phyloP scores from a whole-genome alignment of 2,797 vertebrate genomes.

The Pseudotriccus pelzelni region DNA sequence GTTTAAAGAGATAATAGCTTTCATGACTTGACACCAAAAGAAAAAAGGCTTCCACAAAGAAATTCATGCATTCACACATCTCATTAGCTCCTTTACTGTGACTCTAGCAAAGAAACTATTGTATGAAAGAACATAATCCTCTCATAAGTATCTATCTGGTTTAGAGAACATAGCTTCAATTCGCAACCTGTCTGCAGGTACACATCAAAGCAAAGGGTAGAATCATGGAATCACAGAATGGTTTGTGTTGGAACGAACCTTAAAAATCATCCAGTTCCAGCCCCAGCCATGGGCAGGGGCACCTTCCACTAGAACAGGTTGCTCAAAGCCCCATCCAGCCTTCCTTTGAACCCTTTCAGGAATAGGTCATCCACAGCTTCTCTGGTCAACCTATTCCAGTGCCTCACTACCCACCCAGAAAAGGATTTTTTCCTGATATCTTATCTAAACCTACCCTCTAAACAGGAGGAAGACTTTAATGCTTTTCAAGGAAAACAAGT shows the following conservation, averaged over 20 bases:
- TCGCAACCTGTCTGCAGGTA: neutral
- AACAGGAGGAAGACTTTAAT: neutral
- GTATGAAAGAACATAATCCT: neutral
- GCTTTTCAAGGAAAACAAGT: neutral
- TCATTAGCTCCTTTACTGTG: neutral
- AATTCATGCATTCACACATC: neutral
- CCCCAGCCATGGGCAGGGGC: too few species aligned
- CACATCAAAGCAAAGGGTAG: neutral
- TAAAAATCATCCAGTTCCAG: neutral
- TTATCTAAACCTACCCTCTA: neutral
- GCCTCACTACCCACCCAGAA: neutral
- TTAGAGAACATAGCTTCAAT: neutral
- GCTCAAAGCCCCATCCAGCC: neutral
- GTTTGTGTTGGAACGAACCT: neutral
- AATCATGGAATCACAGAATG: neutral
- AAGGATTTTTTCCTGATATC: neutral
- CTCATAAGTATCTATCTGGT: neutral
- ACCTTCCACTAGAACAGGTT: neutral
- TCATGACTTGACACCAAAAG: neutral
- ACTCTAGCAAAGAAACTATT: neutral
- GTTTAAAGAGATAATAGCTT: neutral
- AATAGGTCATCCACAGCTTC: neutral
- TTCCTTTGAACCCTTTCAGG: neutral
- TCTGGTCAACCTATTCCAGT: neutral
- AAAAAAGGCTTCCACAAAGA: neutral